Evolutionary conservation across 2,888 invertebrate genomes (phyloP).

Genomic region (Antheraea assamensis): DNA sequence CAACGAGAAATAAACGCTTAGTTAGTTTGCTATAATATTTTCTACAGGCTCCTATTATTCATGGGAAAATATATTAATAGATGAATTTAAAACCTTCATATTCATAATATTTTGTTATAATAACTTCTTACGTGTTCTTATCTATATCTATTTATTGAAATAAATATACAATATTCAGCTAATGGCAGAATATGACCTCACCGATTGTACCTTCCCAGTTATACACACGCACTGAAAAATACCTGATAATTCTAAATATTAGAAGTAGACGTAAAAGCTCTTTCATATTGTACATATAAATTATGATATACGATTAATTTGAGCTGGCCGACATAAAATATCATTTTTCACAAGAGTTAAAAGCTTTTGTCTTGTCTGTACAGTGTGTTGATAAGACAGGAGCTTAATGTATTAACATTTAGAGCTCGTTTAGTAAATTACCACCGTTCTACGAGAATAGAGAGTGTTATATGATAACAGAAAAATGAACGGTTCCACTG

Average conservation of each 20-base stretch:
- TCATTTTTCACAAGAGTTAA: background rate
- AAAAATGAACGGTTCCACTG: background rate
- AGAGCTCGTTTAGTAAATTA: constrained; percentile 6
- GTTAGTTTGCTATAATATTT: background rate
- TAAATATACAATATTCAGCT: no score
- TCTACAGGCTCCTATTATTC: background rate
- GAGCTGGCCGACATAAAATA: background rate
- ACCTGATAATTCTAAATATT: background rate
- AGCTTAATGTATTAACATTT: background rate
- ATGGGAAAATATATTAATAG: background rate
- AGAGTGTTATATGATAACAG: background rate
- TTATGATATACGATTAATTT: background rate
- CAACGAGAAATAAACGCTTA: background rate
- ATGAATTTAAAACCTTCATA: no score
- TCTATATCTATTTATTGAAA: no score
- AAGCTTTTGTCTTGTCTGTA: background rate
- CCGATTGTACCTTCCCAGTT: background rate
- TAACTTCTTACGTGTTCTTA: no score
- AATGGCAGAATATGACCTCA: background rate
- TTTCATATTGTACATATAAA: background rate
- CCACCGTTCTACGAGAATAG: background rate
- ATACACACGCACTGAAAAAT: background rate
- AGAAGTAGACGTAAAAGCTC: background rate
- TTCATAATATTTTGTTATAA: no score
- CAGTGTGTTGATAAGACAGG: background rate